phyloP scores from a whole-genome alignment of 2,888 invertebrate species.

The Oxystoma pomonae region DNA sequence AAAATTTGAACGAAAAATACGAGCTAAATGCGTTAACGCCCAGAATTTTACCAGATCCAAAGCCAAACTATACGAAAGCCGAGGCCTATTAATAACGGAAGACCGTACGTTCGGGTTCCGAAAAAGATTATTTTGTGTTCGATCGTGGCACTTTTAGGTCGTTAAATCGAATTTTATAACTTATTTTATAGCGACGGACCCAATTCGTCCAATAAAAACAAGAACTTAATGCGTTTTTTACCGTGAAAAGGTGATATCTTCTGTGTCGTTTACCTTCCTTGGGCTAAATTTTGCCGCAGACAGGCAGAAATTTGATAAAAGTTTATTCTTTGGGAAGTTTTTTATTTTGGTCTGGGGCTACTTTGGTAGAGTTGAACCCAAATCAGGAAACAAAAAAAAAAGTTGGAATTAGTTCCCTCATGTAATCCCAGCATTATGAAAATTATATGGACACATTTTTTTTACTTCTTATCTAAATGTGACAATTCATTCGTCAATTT shows the following conservation, averaged over 20 bases:
- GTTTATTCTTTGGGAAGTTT: no score
- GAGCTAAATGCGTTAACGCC: neutral
- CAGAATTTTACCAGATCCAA: neutral
- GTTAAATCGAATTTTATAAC: slow-evolving; percentile 28
- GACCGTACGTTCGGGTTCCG: neutral
- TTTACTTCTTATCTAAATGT: no score
- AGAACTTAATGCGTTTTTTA: slow-evolving; percentile 38
- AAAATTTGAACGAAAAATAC: no score
- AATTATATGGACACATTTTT: no score
- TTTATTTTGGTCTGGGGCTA: no score
- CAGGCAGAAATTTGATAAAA: no score
- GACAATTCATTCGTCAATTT: no score
- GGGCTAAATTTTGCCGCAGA: neutral
- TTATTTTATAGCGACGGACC: slow-evolving; percentile 25
- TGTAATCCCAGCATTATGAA: no score
- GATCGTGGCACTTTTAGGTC: slow-evolving; percentile 23
- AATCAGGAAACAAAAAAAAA: no score
- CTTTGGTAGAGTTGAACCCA: no score
- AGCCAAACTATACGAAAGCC: neutral
- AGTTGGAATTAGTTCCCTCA: no score
- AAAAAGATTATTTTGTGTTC: slow-evolving; percentile 23
- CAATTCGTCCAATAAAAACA: slow-evolving; percentile 34
- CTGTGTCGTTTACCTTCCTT: slow-evolving; percentile 26
- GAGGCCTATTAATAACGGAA: neutral
- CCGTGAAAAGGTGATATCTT: slow-evolving; percentile 26